Evolutionary conservation across 1,140 invertebrate genomes (phyloP).

Genomic region (Cherax quadricarinatus): DNA sequence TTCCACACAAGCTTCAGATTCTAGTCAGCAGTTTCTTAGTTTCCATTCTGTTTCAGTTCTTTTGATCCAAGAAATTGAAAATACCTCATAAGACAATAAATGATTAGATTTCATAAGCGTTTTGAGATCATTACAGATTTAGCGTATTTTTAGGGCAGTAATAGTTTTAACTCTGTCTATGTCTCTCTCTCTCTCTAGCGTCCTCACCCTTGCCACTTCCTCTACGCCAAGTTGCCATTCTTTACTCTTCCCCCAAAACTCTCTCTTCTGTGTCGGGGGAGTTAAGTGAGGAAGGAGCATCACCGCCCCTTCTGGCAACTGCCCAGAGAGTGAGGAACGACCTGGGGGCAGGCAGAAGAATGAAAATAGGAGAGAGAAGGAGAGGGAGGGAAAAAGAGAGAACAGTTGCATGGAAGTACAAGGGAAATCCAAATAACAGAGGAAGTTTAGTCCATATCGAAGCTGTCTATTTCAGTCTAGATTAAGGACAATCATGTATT

Average conservation of each 20-base stretch:
- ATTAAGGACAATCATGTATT: too few relatives aligned
- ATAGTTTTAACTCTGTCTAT: not conserved
- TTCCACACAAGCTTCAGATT: too few relatives aligned
- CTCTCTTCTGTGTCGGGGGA: not conserved
- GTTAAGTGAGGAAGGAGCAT: constrained; percentile 1
- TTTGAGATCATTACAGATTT: too few relatives aligned
- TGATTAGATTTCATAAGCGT: too few relatives aligned
- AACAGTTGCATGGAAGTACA: not conserved
- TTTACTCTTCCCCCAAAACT: not conserved
- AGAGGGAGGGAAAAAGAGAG: not conserved
- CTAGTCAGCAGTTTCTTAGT: too few relatives aligned
- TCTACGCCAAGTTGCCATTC: not conserved
- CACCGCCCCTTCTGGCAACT: constrained; percentile 3
- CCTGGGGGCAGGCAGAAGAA: not conserved
- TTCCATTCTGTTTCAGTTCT: too few relatives aligned
- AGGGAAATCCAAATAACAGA: not conserved
- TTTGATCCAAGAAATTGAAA: too few relatives aligned
- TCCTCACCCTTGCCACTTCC: not conserved
- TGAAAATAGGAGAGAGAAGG: not conserved
- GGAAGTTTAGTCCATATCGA: not conserved
- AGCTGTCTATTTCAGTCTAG: too few relatives aligned
- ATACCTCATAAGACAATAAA: too few relatives aligned
- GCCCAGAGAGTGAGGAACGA: not conserved
- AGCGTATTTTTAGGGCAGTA: not conserved
- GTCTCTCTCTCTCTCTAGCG: not conserved